Conservation (phyloP, 2,113 vertebrate species). For the Prochilodus magdalenae region DNA sequence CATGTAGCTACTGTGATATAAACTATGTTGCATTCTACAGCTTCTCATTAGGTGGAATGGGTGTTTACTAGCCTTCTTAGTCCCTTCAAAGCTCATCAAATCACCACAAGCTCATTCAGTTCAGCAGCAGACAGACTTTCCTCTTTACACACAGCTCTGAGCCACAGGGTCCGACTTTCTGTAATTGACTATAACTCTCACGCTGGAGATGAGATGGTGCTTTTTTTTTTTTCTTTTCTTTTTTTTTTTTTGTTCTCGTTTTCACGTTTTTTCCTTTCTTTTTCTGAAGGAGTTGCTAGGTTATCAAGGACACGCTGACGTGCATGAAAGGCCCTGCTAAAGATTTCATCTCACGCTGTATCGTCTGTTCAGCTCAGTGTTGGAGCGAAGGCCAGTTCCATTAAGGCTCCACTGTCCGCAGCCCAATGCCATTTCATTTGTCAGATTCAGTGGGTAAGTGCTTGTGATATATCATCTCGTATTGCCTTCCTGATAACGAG, state of each 20-base stretch:
- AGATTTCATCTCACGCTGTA: slow-evolving; percentile 52
- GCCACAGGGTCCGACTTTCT: neutral
- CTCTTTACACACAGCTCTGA: neutral
- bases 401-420: slow-evolving; percentile 56
- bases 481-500: slow-evolving; percentile 49
- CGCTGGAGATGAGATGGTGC: neutral
- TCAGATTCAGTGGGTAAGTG: slow-evolving; percentile 52
- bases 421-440: slow-evolving; percentile 57
- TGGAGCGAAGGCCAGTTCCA: slow-evolving; percentile 48
- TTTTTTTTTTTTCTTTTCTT: slow-evolving; percentile 19
- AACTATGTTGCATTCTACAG: too few relatives aligned
- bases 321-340: slow-evolving; percentile 39
- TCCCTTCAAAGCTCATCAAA: too few relatives aligned
- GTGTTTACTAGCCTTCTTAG: too few relatives aligned
- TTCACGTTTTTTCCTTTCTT: neutral
- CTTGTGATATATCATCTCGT: slow-evolving; percentile 54
- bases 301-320: slow-evolving; percentile 43
- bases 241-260: neutral
- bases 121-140: neutral
- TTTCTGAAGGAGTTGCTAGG: slow-evolving; percentile 27
- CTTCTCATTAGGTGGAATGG: too few relatives aligned
- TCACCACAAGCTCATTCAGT: neutral
- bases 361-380: slow-evolving; percentile 36
- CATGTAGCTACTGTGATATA: neutral
- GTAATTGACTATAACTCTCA: neutral